These are phyloP conservation scores for Drosophila barbarae DNA, from an alignment of 2,888 invertebrate species.

Conservation along the genomic window DNA sequence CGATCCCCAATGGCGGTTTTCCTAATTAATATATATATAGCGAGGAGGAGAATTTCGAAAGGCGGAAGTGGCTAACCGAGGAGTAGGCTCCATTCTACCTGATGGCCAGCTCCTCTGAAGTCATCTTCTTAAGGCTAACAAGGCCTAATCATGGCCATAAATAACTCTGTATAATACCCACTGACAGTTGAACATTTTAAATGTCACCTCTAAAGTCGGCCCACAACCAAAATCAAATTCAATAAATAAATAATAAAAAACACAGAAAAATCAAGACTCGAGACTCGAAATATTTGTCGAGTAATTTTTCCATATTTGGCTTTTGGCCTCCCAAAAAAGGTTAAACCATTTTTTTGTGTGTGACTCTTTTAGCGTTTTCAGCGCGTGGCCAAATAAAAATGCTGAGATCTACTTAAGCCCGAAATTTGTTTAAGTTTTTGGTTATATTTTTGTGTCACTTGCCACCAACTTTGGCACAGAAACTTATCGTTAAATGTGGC, in stretches of 20 bases:
- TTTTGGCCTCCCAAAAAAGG: conserved; percentile 46
- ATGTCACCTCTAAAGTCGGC: conserved; percentile 57
- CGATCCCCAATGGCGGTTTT: conserved; percentile 37
- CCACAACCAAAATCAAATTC: conserved; percentile 32
- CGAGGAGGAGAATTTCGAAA: conserved; percentile 30
- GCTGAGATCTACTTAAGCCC: conserved; percentile 21
- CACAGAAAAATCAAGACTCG: conserved; percentile 2
- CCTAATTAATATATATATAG: conserved; percentile 27
- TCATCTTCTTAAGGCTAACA: conserved; percentile 27
- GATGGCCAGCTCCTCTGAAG: conserved; percentile 3
- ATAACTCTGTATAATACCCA: conserved; percentile 48
- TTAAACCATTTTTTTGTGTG: conserved; percentile 50
- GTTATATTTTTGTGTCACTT: conserved; percentile 36
- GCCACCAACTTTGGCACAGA: conserved; percentile 54
- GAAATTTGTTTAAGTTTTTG: conserved; percentile 62
- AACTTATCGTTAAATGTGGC: conserved; percentile 4
- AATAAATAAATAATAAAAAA: conserved; percentile 23
- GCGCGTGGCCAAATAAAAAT: conserved; percentile 58
- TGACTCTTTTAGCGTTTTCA: conserved; percentile 31
- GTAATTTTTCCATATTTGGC: conserved; percentile 57
- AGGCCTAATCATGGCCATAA: conserved; percentile 38
- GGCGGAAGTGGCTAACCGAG: conserved; percentile 48
- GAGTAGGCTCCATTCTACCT: conserved; percentile 9
- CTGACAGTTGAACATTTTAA: conserved; percentile 62
- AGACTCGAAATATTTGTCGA: conserved; percentile 53